Percentiles rank a stretch among this genome's conserved stretches.
phyloP scores from a whole-genome alignment of 2,888 invertebrate genomes.

The Tipula unca region DNA sequence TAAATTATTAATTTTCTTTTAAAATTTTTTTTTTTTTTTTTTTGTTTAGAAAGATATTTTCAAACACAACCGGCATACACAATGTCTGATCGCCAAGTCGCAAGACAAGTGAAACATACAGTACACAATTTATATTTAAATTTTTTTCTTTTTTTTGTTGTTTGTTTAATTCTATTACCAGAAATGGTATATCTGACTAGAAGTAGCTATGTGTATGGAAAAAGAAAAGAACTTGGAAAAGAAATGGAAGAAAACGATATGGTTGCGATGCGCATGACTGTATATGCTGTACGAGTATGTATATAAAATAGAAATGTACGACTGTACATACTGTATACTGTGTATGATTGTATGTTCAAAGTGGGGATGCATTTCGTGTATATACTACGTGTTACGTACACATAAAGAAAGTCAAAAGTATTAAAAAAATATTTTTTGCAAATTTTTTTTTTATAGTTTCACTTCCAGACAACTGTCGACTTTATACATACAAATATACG shows the following conservation, averaged over 20 bases:
- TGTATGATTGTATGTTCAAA: background rate
- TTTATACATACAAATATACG: background rate
- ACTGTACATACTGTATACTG: background rate
- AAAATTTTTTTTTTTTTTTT: slow-evolving; percentile 19
- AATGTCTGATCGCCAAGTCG: slow-evolving; percentile 28
- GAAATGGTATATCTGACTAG: background rate
- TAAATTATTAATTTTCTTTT: background rate
- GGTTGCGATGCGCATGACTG: background rate
- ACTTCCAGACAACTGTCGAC: background rate
- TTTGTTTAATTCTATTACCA: background rate
- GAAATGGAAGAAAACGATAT: background rate
- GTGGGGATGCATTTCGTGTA: background rate
- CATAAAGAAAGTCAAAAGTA: background rate
- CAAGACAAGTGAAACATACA: background rate
- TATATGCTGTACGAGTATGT: background rate
- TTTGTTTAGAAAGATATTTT: slow-evolving; percentile 17
- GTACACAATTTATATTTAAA: background rate
- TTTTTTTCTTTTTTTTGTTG: background rate
- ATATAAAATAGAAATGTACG: background rate
- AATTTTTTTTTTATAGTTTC: background rate
- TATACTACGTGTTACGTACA: too few species aligned
- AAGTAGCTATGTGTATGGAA: background rate
- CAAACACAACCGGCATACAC: slow-evolving; percentile 27
- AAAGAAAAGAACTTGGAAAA: background rate
- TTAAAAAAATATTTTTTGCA: background rate